Evolutionary conservation across 2,888 invertebrate genomes (phyloP), one percentile per base, ranked within the genome.

Genomic region (Pandemis cinnamomeana): DNA sequence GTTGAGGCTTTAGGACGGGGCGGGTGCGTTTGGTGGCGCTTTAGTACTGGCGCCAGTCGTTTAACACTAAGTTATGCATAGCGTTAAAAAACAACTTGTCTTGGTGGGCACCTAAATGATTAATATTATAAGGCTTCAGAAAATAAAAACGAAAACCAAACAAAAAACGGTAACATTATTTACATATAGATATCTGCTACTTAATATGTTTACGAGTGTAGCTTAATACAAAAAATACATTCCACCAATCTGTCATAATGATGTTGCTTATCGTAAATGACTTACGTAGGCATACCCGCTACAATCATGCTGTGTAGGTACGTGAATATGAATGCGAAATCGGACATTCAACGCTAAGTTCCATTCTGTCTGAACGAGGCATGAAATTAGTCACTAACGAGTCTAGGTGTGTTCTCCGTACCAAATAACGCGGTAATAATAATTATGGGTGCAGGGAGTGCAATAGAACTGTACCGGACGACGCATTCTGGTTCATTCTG

Each of bases 401-500:
- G 90, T 90, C 86, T 90, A 91, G 92, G 93, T 91, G 93, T 92
- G 92, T 92, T 90, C 87, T 84, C 83, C 89, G 91, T 86, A 91
- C 92, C 90, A 90, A 90, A 92, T 91, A 91, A 87, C 88, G 84
- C 83, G 76, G 83, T 86, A 84, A 87, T 88, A 88, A 91, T 91
- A 90, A 92, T 91, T 91, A 89, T 89, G 82, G 89, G 89, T 88
- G 91, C 90, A 92, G 89, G 89, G 88, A 85, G 83, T 88, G 87
- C 88, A 89, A 86, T 87, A 82, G 82, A 84, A 86, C 83, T 80
- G 81, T 83, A 82, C 84, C 73, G 75, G 79, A 82, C 83, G 82
- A 85, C 80, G 80, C 79, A 78, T 80, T 80, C 78, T 75, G 67
- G 53, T 71, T 67, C 64, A 44, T 71, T 63, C 13, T 8, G 55